Conservation (phyloP, 2,888 invertebrate species). For the Lomographa bimaculata region DNA sequence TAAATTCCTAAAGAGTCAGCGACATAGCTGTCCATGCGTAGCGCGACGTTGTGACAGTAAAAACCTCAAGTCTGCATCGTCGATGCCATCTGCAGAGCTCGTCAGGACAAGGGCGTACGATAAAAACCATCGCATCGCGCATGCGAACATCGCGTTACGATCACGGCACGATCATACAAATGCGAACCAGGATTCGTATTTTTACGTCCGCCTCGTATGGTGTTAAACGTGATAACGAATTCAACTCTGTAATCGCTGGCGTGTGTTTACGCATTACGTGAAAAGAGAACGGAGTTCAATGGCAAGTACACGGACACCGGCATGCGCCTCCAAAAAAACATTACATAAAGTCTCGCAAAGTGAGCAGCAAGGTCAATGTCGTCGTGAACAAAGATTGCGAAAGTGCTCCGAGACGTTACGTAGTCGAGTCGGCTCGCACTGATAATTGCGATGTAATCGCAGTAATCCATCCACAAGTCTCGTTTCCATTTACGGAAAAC, state of each 20-base stretch:
- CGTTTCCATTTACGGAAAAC: slow-evolving; percentile 77
- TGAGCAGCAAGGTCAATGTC: slow-evolving; percentile 72
- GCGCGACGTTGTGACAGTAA: slow-evolving; percentile 52
- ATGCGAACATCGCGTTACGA: slow-evolving; percentile 60
- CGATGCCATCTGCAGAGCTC: slow-evolving; percentile 64
- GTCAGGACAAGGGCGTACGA: slow-evolving; percentile 54
- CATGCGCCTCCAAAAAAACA: slow-evolving; percentile 39
- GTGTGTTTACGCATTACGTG: slow-evolving; percentile 52
- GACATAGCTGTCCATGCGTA: slow-evolving; percentile 59
- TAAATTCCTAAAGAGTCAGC: slow-evolving; percentile 52
- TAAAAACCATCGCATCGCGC: slow-evolving; percentile 65
- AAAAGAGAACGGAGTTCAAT: slow-evolving; percentile 54
- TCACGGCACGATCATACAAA: slow-evolving; percentile 46
- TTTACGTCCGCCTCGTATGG: slow-evolving; percentile 35
- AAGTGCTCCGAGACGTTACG: slow-evolving; percentile 70
- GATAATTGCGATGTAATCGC: slow-evolving; percentile 80
- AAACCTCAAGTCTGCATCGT: slow-evolving; percentile 59
- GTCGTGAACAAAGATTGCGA: slow-evolving; percentile 75
- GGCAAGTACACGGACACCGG: slow-evolving; percentile 66
- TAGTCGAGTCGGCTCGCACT: slow-evolving; percentile 55
- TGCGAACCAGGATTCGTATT: slow-evolving; percentile 32
- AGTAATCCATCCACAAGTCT: slow-evolving; percentile 77
- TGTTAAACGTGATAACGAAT: slow-evolving; percentile 54
- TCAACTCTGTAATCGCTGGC: slow-evolving; percentile 37
- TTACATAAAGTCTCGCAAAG: slow-evolving; percentile 61